Conservation (phyloP, 2,888 invertebrate species). For the Dryomyza anilis region DNA sequence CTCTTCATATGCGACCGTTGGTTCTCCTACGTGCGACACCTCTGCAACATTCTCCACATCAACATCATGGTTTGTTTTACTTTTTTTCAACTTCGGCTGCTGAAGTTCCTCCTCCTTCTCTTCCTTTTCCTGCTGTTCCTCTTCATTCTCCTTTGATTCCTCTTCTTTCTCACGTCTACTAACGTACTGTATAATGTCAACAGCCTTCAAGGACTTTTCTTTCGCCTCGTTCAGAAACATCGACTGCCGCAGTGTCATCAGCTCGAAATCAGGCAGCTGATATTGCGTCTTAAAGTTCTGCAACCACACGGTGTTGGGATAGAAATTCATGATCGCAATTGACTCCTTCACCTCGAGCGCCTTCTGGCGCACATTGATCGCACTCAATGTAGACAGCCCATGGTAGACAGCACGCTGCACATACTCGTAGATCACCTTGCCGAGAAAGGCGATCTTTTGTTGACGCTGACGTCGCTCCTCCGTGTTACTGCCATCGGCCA, state of each 20-base stretch:
- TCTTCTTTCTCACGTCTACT: conserved; percentile 33
- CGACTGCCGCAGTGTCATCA: conserved; percentile 34
- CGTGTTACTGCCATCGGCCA: conserved; percentile 8
- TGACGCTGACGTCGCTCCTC: conserved; percentile 33
- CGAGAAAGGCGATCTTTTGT: conserved; percentile 42
- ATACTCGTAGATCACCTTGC: conserved; percentile 44
- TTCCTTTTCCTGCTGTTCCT: neutral
- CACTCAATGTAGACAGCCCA: conserved; percentile 33
- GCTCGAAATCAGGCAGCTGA: conserved; percentile 38
- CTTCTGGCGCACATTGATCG: conserved; percentile 35
- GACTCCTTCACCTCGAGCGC: conserved; percentile 45
- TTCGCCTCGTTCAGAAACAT: conserved; percentile 36
- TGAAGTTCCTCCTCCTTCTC: too few species aligned
- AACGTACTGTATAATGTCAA: conserved; percentile 44
- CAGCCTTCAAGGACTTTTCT: conserved; percentile 40
- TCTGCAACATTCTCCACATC: conserved; percentile 26
- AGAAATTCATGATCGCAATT: conserved; percentile 45
- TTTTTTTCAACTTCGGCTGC: neutral
- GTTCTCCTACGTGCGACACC: conserved; percentile 6
- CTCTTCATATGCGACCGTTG: neutral
- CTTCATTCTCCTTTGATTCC: neutral
- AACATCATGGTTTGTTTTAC: conserved; percentile 24
- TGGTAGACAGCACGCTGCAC: conserved; percentile 41
- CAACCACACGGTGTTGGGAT: conserved; percentile 45
- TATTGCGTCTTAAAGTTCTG: conserved; percentile 41